Evolutionary conservation across 2,113 vertebrate species (phyloP).

Genomic region (Nyctereutes procyonoides): DNA sequence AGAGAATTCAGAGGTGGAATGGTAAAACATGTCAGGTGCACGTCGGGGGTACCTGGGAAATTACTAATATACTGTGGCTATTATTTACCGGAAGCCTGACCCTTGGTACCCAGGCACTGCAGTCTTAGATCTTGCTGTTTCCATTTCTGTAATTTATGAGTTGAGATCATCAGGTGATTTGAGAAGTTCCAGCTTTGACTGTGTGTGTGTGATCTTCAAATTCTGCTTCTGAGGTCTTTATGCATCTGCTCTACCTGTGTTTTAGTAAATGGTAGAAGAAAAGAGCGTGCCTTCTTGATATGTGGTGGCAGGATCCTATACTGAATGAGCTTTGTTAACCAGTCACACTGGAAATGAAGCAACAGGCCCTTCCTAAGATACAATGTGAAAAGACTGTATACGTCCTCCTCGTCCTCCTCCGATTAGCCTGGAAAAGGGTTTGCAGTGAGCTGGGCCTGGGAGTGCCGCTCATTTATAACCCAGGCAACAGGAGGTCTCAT

Average conservation of each 20-base stretch:
- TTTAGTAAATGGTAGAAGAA: neutral
- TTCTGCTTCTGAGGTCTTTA: neutral
- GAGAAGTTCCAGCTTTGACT: neutral
- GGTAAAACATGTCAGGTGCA: neutral
- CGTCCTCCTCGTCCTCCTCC: too few species aligned
- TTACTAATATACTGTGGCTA: neutral
- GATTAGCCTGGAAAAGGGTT: neutral
- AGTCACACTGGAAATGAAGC: neutral
- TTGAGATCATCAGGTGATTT: neutral
- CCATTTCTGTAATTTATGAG: neutral
- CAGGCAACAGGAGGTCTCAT: neutral
- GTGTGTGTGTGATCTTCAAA: neutral
- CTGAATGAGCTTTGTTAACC: neutral
- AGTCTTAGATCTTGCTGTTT: neutral
- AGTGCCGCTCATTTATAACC: neutral
- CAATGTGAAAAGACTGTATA: neutral
- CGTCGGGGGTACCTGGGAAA: too few species aligned
- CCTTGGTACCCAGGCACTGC: neutral
- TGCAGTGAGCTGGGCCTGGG: neutral
- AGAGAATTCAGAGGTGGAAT: neutral
- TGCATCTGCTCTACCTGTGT: neutral
- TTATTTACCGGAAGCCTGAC: neutral
- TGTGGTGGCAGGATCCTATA: neutral
- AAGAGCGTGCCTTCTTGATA: rapidly evolving
- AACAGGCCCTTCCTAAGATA: neutral